phyloP scores from a whole-genome alignment of 2,797 vertebrate genomes.

The Cichlasoma orientale region DNA sequence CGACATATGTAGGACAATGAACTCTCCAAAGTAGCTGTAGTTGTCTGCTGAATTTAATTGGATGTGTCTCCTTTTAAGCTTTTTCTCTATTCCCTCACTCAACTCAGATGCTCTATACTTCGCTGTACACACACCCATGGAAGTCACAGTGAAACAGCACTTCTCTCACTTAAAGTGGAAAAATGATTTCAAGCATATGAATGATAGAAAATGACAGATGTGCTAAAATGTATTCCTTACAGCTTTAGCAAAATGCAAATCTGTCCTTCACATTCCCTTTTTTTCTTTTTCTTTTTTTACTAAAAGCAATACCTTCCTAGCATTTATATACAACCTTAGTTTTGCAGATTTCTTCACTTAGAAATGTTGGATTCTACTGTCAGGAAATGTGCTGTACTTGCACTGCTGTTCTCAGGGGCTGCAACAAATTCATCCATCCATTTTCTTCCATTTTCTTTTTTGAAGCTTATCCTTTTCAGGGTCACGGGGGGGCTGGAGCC shows the following conservation, averaged over 20 bases:
- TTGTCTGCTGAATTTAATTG: slow-evolving; percentile 1
- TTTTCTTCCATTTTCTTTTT: too few species aligned
- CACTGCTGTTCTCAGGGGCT: slow-evolving; percentile 21
- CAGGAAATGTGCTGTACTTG: slow-evolving; percentile 23
- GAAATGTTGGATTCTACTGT: slow-evolving; percentile 15
- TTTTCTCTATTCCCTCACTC: not conserved
- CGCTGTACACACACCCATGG: not conserved
- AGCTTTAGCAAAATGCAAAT: slow-evolving; percentile 57
- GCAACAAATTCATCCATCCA: not conserved
- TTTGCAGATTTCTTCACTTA: slow-evolving; percentile 6
- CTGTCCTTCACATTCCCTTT: slow-evolving; percentile 40
- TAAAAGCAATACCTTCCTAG: slow-evolving; percentile 19
- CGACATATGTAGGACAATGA: not conserved
- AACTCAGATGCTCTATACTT: not conserved
- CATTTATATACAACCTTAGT: slow-evolving; percentile 20
- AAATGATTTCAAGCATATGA: slow-evolving; percentile 46
- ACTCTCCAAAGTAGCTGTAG: not conserved
- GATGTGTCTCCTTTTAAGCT: slow-evolving; percentile 1
- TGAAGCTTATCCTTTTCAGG: too few species aligned
- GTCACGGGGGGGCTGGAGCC: too few species aligned
- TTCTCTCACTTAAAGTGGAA: slow-evolving; percentile 21
- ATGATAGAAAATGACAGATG: slow-evolving; percentile 41
- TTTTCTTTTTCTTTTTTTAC: not conserved
- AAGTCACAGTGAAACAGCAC: slow-evolving; percentile 17
- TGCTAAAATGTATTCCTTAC: slow-evolving; percentile 39